phyloP scores from a whole-genome alignment of 2,888 invertebrate genomes.

The Pollenia griseotomentosa region DNA sequence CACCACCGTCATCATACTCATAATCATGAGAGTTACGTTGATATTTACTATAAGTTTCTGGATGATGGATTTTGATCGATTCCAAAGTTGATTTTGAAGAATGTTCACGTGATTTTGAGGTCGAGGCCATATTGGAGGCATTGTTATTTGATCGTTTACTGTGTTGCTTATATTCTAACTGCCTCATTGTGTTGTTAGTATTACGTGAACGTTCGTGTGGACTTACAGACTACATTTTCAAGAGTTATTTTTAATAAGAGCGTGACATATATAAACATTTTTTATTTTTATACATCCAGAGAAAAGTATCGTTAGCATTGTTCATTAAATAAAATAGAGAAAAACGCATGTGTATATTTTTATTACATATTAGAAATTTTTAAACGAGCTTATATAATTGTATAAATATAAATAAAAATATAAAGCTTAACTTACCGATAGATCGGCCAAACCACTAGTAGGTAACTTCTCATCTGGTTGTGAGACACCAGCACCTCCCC shows the following conservation, averaged over 20 bases:
- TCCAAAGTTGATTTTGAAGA: slow-evolving; percentile 71
- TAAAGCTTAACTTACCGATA: slow-evolving; percentile 81
- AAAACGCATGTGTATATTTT: slow-evolving; percentile 27
- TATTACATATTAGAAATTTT: slow-evolving; percentile 16
- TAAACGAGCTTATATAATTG: not conserved
- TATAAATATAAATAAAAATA: not conserved
- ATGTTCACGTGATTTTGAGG: slow-evolving; percentile 73
- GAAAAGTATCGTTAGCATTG: slow-evolving; percentile 49
- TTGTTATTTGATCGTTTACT: slow-evolving; percentile 62
- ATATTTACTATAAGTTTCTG: slow-evolving; percentile 77
- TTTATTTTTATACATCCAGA: slow-evolving; percentile 27
- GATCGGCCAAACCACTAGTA: slow-evolving; percentile 80
- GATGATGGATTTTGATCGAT: slow-evolving; percentile 74
- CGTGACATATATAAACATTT: slow-evolving; percentile 13
- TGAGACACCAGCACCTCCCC: slow-evolving; percentile 49
- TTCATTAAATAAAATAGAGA: slow-evolving; percentile 42
- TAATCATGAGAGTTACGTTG: slow-evolving; percentile 79
- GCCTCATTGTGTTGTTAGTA: slow-evolving; percentile 82
- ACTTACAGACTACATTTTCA: slow-evolving; percentile 77
- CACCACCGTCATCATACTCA: slow-evolving; percentile 75
- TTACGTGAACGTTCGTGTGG: slow-evolving; percentile 80
- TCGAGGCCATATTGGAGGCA: slow-evolving; percentile 60
- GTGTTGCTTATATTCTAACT: slow-evolving; percentile 87
- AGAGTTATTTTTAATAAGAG: slow-evolving; percentile 30
- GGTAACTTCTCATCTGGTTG: slow-evolving; percentile 79